phyloP scores from a whole-genome alignment of 2,888 invertebrate species.

The Cremastinae sp. region DNA sequence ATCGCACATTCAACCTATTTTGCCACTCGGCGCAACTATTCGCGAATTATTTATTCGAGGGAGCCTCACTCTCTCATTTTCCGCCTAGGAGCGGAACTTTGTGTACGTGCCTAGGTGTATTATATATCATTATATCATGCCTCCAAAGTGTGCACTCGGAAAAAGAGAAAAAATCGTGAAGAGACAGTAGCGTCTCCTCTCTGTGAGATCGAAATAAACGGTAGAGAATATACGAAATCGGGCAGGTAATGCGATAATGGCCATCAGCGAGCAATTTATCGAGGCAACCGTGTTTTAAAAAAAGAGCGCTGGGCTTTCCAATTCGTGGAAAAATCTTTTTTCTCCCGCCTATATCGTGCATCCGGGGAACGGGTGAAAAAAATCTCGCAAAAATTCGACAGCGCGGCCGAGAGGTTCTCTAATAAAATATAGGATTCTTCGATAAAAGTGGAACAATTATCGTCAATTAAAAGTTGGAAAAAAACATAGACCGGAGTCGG shows the following conservation, averaged over 20 bases:
- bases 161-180: constrained; percentile 4
- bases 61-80: constrained; percentile 51
- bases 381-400: no score
- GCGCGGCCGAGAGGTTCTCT: no score
- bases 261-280: constrained; percentile 28
- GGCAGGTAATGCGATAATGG: constrained; percentile 22
- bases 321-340: not conserved
- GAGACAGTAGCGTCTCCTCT: constrained; percentile 2
- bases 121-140: constrained; percentile 3
- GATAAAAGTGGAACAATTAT: constrained; percentile 21
- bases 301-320: not conserved
- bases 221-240: constrained; percentile 1
- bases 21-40: constrained; percentile 60
- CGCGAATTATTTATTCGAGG: constrained; percentile 77
- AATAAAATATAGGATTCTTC: constrained; percentile 11
- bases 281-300: constrained; percentile 10
- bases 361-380: no score
- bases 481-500: not conserved
- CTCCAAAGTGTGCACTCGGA: not conserved
- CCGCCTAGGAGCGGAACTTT: not conserved
- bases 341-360: not conserved
- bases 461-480: not conserved
- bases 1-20: constrained; percentile 55
- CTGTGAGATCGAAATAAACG: constrained; percentile 7
- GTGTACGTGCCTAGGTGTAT: constrained; percentile 21